Conservation (phyloP, 1,140 invertebrate species). For the Bicyclus anynana region DNA sequence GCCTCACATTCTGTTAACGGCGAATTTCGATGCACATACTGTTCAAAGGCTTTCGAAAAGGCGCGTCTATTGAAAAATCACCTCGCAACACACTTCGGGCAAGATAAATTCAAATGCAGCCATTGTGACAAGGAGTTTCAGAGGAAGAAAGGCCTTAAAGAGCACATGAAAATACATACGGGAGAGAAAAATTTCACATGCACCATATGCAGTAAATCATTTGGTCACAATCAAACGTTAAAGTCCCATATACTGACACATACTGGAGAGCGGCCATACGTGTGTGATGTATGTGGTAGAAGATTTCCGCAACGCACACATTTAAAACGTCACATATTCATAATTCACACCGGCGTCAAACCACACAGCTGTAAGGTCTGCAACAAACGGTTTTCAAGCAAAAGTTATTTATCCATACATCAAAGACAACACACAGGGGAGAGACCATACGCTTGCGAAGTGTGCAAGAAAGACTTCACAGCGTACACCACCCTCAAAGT, state of each 20-base stretch:
- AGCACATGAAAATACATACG: conserved; percentile 61
- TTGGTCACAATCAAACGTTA: conserved; percentile 86
- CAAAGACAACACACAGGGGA: conserved; percentile 77
- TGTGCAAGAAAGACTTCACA: conserved; percentile 72
- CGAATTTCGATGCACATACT: conserved; percentile 44
- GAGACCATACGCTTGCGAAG: conserved; percentile 77
- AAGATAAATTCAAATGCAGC: conserved; percentile 49
- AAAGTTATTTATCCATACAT: conserved; percentile 81
- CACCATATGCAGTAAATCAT: conserved; percentile 84
- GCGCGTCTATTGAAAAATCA: conserved; percentile 51
- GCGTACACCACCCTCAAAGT: conserved; percentile 78
- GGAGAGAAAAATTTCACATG: conserved; percentile 81
- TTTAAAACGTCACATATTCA: conserved; percentile 89
- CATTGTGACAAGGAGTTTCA: conserved; percentile 54
- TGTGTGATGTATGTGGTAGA: conserved; percentile 12
- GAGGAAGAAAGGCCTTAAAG: conserved; percentile 58
- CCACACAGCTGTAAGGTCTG: conserved; percentile 6
- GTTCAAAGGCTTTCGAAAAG: conserved; percentile 44
- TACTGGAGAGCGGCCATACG: conserved; percentile 88
- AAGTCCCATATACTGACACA: conserved; percentile 90
- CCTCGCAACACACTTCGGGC: conserved; percentile 39
- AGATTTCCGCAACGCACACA: conserved; percentile 78
- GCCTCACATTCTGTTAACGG: conserved; percentile 31
- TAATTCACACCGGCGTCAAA: conserved; percentile 78
- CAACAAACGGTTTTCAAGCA: conserved; percentile 80